Conservation (phyloP, 2,113 vertebrate species). For the Ascaphus truei region DNA sequence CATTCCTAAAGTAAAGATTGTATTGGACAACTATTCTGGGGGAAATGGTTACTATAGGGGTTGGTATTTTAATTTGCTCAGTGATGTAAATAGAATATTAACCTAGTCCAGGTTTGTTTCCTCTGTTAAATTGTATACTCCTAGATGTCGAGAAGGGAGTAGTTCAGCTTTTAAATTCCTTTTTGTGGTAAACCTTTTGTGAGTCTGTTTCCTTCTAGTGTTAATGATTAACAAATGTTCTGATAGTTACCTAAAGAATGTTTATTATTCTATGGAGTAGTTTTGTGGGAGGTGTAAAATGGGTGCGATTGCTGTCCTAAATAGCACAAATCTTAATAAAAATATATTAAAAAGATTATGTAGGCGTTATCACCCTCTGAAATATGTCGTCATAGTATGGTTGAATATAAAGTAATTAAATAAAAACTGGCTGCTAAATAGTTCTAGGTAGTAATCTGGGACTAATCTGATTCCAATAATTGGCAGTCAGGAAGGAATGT, state of each 20-base stretch:
- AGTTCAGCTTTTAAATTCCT: constrained; percentile 31
- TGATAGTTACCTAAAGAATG: constrained; percentile 52
- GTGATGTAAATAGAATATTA: constrained; percentile 7
- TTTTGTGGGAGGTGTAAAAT: too few relatives aligned
- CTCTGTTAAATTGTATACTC: background rate
- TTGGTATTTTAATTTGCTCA: background rate
- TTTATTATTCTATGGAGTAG: constrained; percentile 43
- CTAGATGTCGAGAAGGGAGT: background rate
- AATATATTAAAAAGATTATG: too few relatives aligned
- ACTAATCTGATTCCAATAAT: too few relatives aligned
- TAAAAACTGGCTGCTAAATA: too few relatives aligned
- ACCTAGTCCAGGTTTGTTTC: background rate
- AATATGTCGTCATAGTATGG: too few relatives aligned
- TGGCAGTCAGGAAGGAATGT: too few relatives aligned
- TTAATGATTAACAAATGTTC: constrained; percentile 60
- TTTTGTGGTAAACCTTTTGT: constrained; percentile 4
- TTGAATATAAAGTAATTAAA: too few relatives aligned
- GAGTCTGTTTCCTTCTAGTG: background rate
- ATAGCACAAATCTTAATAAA: too few relatives aligned
- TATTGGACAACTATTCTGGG: background rate
- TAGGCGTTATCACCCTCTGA: too few relatives aligned
- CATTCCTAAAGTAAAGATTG: background rate
- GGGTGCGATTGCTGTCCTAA: too few relatives aligned
- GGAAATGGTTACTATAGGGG: constrained; percentile 8
- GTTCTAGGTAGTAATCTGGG: too few relatives aligned